A percentile compares a stretch with the other conserved stretches of the same genome.
Conservation (phyloP, 2,888 invertebrate species). For the Brachylomia viminalis region DNA sequence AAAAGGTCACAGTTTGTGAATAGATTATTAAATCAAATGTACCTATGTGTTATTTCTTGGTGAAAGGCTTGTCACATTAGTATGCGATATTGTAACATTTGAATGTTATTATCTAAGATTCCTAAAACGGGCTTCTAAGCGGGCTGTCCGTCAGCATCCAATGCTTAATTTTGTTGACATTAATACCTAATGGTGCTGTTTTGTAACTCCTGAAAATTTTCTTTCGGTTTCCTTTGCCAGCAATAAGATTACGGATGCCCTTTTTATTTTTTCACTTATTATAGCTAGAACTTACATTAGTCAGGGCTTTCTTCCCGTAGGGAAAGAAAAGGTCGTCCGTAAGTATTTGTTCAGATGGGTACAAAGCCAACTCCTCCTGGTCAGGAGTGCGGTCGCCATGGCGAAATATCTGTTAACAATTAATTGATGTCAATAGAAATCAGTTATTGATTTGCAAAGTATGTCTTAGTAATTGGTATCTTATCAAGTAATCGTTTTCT, state of each 20-base stretch:
- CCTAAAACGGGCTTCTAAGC: not conserved
- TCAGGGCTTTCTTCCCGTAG: constrained; percentile 92
- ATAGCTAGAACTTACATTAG: constrained; percentile 88
- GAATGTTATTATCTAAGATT: not conserved
- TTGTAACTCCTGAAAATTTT: not conserved
- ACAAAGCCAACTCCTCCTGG: constrained; percentile 86
- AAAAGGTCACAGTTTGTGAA: not conserved
- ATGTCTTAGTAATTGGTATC: not conserved
- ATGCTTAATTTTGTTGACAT: not conserved
- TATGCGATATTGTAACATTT: constrained; percentile 4
- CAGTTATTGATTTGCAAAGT: not conserved
- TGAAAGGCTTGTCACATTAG: not conserved
- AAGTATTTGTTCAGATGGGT: constrained; percentile 86
- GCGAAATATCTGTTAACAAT: constrained; percentile 90
- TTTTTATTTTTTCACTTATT: not conserved
- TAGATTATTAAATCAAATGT: not conserved
- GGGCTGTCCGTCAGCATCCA: not conserved
- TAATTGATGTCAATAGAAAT: constrained; percentile 12
- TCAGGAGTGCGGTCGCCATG: constrained; percentile 94
- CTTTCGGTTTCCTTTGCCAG: not conserved
- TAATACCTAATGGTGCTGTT: not conserved
- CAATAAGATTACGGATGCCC: not conserved
- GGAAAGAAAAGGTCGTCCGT: constrained; percentile 88
- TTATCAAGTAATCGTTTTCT: not conserved
- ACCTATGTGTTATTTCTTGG: not conserved